Evolutionary conservation across 2,113 vertebrate genomes (phyloP), one percentile per base, ranked within the genome.

Genomic region (Prietella phreatophila): DNA sequence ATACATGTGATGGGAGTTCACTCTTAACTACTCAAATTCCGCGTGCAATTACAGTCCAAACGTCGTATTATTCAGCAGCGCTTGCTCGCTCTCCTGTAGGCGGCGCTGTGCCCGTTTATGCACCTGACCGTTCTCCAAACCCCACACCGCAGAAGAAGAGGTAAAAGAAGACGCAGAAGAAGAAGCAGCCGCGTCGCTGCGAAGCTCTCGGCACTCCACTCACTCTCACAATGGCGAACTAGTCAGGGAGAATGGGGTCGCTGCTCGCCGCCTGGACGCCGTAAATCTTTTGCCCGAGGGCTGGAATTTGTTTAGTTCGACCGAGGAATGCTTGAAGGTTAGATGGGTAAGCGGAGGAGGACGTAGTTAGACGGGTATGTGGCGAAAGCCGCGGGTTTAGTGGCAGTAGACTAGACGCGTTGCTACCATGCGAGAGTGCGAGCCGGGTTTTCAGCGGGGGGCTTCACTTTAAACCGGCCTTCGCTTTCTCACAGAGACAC

Each of bases 391-490:
- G 81, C n/a, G 50, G 83, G 86, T 71, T 75, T 39, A 79, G 73
- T 75, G 83, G 79, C 61, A 75, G 89, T 65, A n/a, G 86, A 81
- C 84, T 65, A n/a, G 86, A 81, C 86, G 87, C 86, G 93, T 94
- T 91, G 89, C 85, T 92, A 90, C 89, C 91, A 92, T 92, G 93
- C 94, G 92, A 92, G 91, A 91, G 91, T 69, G 88, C 88, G 92
- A 93, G 88, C 89, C 90, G 84, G 87, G 88, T 56, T 78, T 87
- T 85, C 89, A 91, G 85, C 90, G 89, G 87, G 83, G 17, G 9
- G 86, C 47, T 39, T 69, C 82, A 3, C 87, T 55, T 58, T 73
- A 61, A 87, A 86, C 83, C 63, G 87, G 67, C 65, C 39, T 20
- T 69, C 42, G 65, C 58, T 87, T 82, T 76, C 7, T 80, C 71